Evolutionary conservation across 53 echinoderm and acorn worm genomes (phyloP).

Genomic region (Paracentrotus lividus): DNA sequence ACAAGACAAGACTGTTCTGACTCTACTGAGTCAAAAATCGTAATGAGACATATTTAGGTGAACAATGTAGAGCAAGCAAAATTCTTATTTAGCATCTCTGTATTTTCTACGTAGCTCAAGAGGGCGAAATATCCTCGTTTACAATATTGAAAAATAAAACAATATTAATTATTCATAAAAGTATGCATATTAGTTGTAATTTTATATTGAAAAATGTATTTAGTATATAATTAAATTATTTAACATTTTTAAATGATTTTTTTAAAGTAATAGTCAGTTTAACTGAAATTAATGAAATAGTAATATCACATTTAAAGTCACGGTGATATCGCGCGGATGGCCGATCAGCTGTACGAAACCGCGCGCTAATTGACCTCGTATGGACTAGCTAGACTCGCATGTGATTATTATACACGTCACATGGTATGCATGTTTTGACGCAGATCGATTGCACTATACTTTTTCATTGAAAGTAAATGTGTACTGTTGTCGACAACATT

Average conservation of each 20-base stretch:
- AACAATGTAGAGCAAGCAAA: not conserved
- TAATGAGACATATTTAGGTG: not conserved
- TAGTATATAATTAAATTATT: not conserved
- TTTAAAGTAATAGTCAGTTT: not conserved
- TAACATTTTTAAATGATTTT: not conserved
- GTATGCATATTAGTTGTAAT: not conserved
- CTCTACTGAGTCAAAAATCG: too few species aligned
- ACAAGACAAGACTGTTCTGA: too few species aligned
- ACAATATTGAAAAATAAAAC: not conserved
- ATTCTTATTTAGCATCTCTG: not conserved
- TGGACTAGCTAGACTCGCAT: not conserved
- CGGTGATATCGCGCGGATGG: slow-evolving; percentile 67
- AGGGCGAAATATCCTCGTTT: slow-evolving; percentile 43
- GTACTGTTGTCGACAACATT: not conserved
- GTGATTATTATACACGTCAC: too few species aligned
- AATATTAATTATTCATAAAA: not conserved
- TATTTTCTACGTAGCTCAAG: not conserved
- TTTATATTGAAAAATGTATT: not conserved
- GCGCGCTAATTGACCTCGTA: slow-evolving; percentile 50
- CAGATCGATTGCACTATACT: not conserved
- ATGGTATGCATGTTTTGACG: not conserved
- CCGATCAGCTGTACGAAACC: slow-evolving; percentile 45
- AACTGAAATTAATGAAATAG: not conserved
- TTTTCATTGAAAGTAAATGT: not conserved
- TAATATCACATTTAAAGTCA: not conserved